Evolutionary conservation across 2,113 vertebrate genomes (phyloP).

Genomic region (Atractosteus spatula): DNA sequence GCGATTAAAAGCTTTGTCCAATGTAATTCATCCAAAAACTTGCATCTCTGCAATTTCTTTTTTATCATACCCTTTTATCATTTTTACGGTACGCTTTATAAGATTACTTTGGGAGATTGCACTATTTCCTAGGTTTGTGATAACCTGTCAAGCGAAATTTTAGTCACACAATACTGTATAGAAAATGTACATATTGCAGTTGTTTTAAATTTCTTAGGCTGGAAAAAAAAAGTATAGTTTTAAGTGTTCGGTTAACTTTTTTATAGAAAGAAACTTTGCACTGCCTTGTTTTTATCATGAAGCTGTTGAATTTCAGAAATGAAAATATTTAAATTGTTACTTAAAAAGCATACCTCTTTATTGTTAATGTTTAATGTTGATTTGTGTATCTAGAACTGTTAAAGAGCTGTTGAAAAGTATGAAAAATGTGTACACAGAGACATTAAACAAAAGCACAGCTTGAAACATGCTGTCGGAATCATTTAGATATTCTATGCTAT

Average conservation of each 20-base stretch:
- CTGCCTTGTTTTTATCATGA: slow-evolving; percentile 25
- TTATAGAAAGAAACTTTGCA: slow-evolving; percentile 47
- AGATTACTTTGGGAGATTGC: slow-evolving; percentile 32
- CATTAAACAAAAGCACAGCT: not conserved
- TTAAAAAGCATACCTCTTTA: slow-evolving; percentile 31
- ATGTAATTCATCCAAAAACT: not conserved
- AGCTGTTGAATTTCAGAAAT: slow-evolving; percentile 31
- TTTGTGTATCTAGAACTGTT: not conserved
- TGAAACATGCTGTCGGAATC: not conserved
- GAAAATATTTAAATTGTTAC: slow-evolving; percentile 50
- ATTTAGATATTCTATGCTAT: too few species aligned
- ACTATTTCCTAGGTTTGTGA: slow-evolving; percentile 15
- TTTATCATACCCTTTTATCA: slow-evolving; percentile 2
- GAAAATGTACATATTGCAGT: too few species aligned
- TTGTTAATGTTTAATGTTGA: not conserved
- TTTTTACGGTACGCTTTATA: not conserved
- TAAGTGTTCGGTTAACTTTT: slow-evolving; percentile 31
- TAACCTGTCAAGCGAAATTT: slow-evolving; percentile 6
- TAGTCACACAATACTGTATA: not conserved
- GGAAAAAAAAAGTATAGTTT: slow-evolving; percentile 36
- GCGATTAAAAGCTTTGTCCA: slow-evolving; percentile 38
- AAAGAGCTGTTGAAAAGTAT: slow-evolving; percentile 5
- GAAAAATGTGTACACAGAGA: slow-evolving; percentile 4
- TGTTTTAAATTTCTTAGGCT: slow-evolving; percentile 5
- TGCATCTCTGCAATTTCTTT: not conserved